Percentiles rank a stretch among this genome's conserved stretches.
Conservation (phyloP, 2,888 invertebrate genomes). For the Odontomyia ornata region DNA sequence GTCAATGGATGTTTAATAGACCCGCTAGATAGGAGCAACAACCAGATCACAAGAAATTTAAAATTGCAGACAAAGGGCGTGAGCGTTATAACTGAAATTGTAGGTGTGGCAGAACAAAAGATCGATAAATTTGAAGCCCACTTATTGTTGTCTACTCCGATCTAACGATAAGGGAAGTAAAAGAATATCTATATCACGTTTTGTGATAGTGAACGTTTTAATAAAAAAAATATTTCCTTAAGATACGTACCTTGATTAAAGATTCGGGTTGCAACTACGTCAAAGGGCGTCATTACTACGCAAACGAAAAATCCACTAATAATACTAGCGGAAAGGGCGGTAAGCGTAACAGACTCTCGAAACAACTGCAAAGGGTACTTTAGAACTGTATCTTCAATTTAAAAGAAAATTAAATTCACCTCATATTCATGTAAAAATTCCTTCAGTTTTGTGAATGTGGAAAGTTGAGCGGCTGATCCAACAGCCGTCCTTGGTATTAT, state of each 20-base stretch:
- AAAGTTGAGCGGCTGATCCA: slow-evolving; percentile 85
- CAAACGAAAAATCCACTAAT: slow-evolving; percentile 80
- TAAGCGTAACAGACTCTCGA: slow-evolving; percentile 66
- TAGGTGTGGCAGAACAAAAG: too few species aligned
- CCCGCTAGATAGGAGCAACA: too few species aligned
- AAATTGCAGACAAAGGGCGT: too few species aligned
- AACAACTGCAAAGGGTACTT: slow-evolving; percentile 50
- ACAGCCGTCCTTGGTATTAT: slow-evolving; percentile 78
- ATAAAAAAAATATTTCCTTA: too few species aligned
- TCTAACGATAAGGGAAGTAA: too few species aligned
- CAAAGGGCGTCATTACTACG: slow-evolving; percentile 84
- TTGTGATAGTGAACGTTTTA: too few species aligned
- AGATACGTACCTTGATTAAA: slow-evolving; percentile 88
- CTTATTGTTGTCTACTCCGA: too few species aligned
- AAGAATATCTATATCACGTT: too few species aligned
- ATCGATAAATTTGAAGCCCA: too few species aligned
- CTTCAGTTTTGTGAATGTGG: slow-evolving; percentile 76
- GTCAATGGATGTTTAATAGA: too few species aligned
- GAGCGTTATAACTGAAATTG: too few species aligned
- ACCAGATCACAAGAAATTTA: too few species aligned
- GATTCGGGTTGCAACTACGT: slow-evolving; percentile 84
- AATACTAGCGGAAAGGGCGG: slow-evolving; percentile 75
- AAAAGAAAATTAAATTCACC: slow-evolving; percentile 43
- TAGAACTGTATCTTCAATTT: slow-evolving; percentile 49
- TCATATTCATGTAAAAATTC: slow-evolving; percentile 63